Conservation (phyloP, 1,140 invertebrate species). For the Euura saliciscinereae region DNA sequence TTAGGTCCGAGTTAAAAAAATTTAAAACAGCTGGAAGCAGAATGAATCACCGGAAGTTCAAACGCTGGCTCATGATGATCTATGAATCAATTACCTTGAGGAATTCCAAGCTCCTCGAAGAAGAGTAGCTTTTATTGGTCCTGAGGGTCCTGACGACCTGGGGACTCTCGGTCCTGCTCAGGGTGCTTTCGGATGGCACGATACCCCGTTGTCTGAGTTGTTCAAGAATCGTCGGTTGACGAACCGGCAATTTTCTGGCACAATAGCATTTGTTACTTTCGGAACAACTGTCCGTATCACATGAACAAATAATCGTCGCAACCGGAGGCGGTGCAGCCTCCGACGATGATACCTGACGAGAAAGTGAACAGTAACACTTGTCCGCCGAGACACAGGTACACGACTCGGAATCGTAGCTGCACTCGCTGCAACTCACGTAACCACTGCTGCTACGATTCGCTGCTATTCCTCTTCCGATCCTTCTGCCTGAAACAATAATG, state of each 20-base stretch:
- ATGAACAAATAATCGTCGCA: conserved; percentile 64
- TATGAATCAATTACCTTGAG: conserved; percentile 41
- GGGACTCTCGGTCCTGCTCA: conserved; percentile 48
- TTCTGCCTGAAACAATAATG: conserved; percentile 36
- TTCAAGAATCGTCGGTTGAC: conserved; percentile 56
- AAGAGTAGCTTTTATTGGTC: conserved; percentile 36
- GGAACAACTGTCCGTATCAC: conserved; percentile 85
- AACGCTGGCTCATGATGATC: too few relatives aligned
- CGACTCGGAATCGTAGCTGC: conserved; percentile 80
- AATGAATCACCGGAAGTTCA: too few relatives aligned
- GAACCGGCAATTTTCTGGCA: conserved; percentile 49
- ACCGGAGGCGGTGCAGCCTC: conserved; percentile 21
- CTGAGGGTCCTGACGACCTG: conserved; percentile 37
- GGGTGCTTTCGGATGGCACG: conserved; percentile 59
- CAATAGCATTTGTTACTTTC: conserved; percentile 92
- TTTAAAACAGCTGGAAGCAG: too few relatives aligned
- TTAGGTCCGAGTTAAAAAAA: too few relatives aligned
- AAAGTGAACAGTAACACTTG: conserved; percentile 76
- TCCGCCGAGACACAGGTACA: conserved; percentile 76
- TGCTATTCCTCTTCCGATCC: conserved; percentile 37
- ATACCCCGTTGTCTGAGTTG: conserved; percentile 63
- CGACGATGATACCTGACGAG: conserved; percentile 38
- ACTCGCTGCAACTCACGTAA: conserved; percentile 86
- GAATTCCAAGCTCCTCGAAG: conserved; percentile 67
- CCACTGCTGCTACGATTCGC: conserved; percentile 60